Evolutionary conservation across 2,888 invertebrate species (phyloP), one percentile per base, ranked within the genome.

Genomic region (Anticlea derivata): DNA sequence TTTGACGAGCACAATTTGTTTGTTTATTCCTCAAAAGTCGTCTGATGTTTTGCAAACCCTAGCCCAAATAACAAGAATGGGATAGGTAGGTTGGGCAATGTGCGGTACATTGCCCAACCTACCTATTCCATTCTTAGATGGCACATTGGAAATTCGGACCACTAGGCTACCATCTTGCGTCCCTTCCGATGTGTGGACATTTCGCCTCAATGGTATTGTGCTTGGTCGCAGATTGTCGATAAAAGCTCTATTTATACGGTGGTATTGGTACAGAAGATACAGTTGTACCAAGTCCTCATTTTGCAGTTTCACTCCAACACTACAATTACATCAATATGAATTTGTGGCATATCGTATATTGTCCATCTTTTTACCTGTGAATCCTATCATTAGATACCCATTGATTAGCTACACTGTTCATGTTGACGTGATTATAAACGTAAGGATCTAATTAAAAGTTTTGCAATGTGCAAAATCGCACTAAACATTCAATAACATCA

Each of bases 171-270:
- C 48, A 39, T 47, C 48, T 38, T 44, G 47, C 48, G 56, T 56
- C 49, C 50, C 43, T 57, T 51, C 47, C 39, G 37, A 60, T 58
- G 54, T 55, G 51, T 20, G 55, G 55, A 61, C 57, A 50, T 50
- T 53, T 47, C 45, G 50, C 51, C 38, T 55, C 52, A 47, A 51
- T 54, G 44, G 55, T 60, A 60, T 61, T 60, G 61, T 61, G 60
- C 60, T 62, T 58, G 54, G 48, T 54, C 59, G 48, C 59, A 62
- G 60, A 62, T 60, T 58, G 60, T 48, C 58, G 60, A 62, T 62
- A 62, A 58, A 60, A 54, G 57, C 60, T 54, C 38, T 56, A 60
- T 58, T 61, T 58, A 59, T 51, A 46, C 46, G 50, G 30, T 30
- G 52, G 37, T 52, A 44, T 61, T 52, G 50, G 39, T 45, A 52